Conservation (phyloP, 2,888 invertebrate genomes). For the Andrena marginata region DNA sequence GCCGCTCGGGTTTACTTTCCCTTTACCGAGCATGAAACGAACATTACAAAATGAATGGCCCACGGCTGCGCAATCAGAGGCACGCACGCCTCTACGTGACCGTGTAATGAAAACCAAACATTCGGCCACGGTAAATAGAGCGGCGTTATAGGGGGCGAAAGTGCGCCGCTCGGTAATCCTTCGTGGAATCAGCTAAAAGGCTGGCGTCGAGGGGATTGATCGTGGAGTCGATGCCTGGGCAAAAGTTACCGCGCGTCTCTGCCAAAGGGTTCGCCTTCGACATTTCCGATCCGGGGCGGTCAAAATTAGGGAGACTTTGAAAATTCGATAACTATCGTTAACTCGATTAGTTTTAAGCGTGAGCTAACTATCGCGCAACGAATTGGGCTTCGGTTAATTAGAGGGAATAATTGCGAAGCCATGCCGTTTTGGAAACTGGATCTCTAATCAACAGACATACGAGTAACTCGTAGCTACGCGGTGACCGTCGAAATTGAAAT, state of each 20-base stretch:
- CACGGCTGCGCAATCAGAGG: conserved; percentile 46
- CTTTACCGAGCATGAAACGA: conserved; percentile 44
- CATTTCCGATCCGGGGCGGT: neutral
- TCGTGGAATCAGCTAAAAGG: conserved; percentile 37
- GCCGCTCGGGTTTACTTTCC: conserved; percentile 40
- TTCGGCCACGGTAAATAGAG: conserved; percentile 45
- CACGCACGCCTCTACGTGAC: conserved; percentile 43
- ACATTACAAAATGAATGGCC: conserved; percentile 50
- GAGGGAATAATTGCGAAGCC: no score
- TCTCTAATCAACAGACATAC: no score
- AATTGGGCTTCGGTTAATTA: no score
- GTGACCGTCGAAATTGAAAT: neutral
- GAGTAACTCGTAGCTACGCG: no score
- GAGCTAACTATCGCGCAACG: no score
- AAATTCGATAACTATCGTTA: no score
- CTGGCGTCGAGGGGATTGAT: conserved; percentile 11
- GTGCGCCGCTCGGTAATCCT: conserved; percentile 26
- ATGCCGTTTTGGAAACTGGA: no score
- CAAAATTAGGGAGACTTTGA: no score
- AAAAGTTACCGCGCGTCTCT: neutral
- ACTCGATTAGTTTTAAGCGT: no score
- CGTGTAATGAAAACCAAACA: conserved; percentile 60
- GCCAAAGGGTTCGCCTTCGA: no score
- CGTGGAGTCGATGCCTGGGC: neutral
- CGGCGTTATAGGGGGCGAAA: conserved; percentile 30